Conservation (phyloP, 2,113 vertebrate species). For the Myotis yumanensis region DNA sequence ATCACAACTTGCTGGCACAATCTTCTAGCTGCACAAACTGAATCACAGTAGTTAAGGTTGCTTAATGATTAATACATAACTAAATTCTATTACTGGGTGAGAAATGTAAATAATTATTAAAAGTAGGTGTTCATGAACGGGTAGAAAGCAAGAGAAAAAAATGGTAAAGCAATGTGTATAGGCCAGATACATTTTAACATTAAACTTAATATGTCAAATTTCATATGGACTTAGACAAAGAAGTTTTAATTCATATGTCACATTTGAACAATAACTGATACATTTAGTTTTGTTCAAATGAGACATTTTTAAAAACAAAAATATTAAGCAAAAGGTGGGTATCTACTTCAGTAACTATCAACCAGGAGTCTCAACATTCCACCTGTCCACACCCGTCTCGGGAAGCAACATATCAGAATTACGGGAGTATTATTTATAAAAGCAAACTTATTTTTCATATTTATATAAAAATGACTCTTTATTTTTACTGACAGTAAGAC, state of each 20-base stretch:
- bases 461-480: neutral
- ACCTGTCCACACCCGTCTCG: neutral
- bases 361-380: neutral
- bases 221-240: neutral
- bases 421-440: neutral
- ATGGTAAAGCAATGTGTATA: neutral
- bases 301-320: conserved; percentile 30
- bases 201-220: neutral
- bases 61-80: conserved; percentile 73
- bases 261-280: neutral
- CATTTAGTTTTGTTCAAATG: conserved; percentile 11
- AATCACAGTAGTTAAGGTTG: conserved; percentile 73
- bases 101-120: conserved; percentile 33
- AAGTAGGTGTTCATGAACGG: neutral
- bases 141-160: neutral
- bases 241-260: conserved; percentile 27
- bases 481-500: neutral
- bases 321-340: neutral
- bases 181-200: neutral
- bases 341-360: neutral
- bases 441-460: neutral
- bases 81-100: neutral
- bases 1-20: conserved; percentile 69
- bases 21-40: conserved; percentile 74
- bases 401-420: neutral